Base-by-base conservation (phyloP, 2,797 vertebrate genomes). In the Periophthalmus magnuspinnatus region DNA sequence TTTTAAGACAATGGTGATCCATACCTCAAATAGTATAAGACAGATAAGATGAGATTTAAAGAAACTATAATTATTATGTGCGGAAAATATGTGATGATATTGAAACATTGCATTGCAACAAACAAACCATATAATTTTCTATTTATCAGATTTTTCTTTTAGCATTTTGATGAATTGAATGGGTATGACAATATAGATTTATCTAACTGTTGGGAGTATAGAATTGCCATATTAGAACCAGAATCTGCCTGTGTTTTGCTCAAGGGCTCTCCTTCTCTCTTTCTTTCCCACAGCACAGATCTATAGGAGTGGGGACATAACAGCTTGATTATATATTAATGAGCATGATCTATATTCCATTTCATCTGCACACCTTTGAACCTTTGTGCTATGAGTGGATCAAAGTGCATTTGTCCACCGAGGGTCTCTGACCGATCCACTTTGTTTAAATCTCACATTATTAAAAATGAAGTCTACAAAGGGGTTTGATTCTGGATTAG, bases 341-440 rank as follows among this genome's bases (percentile, higher is more conserved):
- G 41, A 64, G 41, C 7, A 48, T 48, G 55, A 66, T 52, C 47
- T 55, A 55, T 66, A 52, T 66, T 66, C 65, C 19, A 66, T 66
- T 66, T 66, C 32, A 55, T 52, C 19, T 52, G 22, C 14, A 19
- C 34, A 54, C 65, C 48, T 52, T 52, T 66, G 65, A 66, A 66
- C 47, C 28, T 66, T n/a, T 34, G 47, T 28, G 62, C 62, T 32
- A 22, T 11, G 22, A 62, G 62, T 64, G 45, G 41, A 48, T 64
- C 62, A 64, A 48, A 48, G 41, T 8, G 24, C 41, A 47, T 41
- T 28, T 47, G 62, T 64, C 62, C 16, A 17, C 38, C 3, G 6
- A 24, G 38, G 10, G 14, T 61, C n/a, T 4, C 41, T 64, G 61
- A 48, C 61, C 22, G 6, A 22, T 5, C 36, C 21, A 1, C 21